These are phyloP conservation scores for Andrena haemorrhoa DNA, from an alignment of 2,888 invertebrate species.

Conservation along the genomic window DNA sequence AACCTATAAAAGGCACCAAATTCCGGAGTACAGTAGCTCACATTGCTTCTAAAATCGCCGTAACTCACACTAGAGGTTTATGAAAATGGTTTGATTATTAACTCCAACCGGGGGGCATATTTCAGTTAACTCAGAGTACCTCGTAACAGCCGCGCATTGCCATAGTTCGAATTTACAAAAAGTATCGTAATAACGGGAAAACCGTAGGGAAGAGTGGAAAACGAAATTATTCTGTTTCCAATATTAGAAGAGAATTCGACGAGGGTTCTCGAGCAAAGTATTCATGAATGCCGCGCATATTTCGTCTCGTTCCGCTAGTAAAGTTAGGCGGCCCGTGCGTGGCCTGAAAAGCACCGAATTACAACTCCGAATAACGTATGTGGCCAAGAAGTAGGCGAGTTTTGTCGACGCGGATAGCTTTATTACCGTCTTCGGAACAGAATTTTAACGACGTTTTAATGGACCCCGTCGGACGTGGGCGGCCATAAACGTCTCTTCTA, in stretches of 20 bases:
- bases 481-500: not conserved
- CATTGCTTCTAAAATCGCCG: not conserved
- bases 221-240: not conserved
- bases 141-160: not conserved
- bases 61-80: not conserved
- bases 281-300: conserved; percentile 18
- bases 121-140: not conserved
- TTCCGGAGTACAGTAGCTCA: not conserved
- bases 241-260: not conserved
- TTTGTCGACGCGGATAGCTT: conserved; percentile 5
- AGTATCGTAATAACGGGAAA: not conserved
- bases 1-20: not conserved
- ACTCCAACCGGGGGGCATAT: not conserved
- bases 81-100: not conserved
- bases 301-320: conserved; percentile 21
- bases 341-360: conserved; percentile 2
- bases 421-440: conserved; percentile 11
- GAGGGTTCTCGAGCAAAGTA: not conserved
- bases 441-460: conserved; percentile 53
- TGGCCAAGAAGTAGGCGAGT: not conserved
- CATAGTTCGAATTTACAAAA: not conserved
- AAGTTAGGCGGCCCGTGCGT: not conserved
- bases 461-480: not conserved
- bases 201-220: not conserved
- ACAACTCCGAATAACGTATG: conserved; percentile 19